A percentile compares a stretch with the other conserved stretches of the same genome.
phyloP scores from a whole-genome alignment of 2,888 invertebrate genomes.

The Strigamia maritima region DNA sequence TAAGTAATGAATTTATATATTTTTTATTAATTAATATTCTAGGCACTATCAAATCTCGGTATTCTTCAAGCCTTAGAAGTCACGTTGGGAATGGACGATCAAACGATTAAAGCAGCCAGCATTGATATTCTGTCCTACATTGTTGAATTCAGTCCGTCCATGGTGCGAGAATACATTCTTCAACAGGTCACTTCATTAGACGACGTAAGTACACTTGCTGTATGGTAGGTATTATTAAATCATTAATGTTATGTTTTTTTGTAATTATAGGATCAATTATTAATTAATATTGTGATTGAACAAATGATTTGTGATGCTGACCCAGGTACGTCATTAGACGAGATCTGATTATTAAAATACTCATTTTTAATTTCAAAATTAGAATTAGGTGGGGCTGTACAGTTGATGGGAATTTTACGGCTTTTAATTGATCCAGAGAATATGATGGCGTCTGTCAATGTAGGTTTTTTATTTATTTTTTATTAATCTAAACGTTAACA shows the following conservation, averaged over 20 bases:
- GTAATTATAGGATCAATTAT: constrained; percentile 71
- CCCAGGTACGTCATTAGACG: constrained; percentile 57
- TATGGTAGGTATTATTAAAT: background rate
- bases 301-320: constrained; percentile 97
- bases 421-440: constrained; percentile 95
- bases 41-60: constrained; percentile 79
- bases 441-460: constrained; percentile 85
- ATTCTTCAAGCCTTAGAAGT: constrained; percentile 86
- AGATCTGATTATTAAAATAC: background rate
- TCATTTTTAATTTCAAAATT: constrained; percentile 35
- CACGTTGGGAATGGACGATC: constrained; percentile 85
- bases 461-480: constrained; percentile 45
- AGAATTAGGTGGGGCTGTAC: constrained; percentile 95
- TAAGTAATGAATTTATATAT: background rate
- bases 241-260: constrained; percentile 37
- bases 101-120: constrained; percentile 91
- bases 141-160: constrained; percentile 96
- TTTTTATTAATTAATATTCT: constrained; percentile 42
- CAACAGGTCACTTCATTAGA: constrained; percentile 86
- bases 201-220: constrained; percentile 63
- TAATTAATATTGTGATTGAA: constrained; percentile 90
- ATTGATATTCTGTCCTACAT: constrained; percentile 97
- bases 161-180: constrained; percentile 93
- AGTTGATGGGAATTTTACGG: constrained; percentile 89
- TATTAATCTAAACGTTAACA: background rate